Evolutionary conservation across 2,113 vertebrate genomes (phyloP).

Genomic region (Sceloporus undulatus): DNA sequence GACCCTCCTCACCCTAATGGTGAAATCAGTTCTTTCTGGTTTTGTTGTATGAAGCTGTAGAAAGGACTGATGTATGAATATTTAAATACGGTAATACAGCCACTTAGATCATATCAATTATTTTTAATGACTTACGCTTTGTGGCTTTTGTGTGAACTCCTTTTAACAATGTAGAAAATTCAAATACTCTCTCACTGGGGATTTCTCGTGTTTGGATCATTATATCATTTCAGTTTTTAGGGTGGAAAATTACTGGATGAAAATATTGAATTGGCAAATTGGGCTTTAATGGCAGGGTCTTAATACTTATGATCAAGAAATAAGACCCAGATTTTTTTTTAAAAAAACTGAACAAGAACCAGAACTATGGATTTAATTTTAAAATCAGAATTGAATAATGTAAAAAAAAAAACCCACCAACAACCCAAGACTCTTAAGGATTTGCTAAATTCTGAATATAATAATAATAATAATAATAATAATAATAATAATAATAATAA

Average conservation of each 20-base stretch:
- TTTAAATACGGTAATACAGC: slow-evolving; percentile 15
- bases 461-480: no score
- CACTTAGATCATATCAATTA: slow-evolving; percentile 13
- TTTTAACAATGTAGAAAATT: slow-evolving; percentile 18
- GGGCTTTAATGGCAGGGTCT: not conserved
- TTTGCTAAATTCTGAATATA: no score
- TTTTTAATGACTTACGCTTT: not conserved
- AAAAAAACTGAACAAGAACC: not conserved
- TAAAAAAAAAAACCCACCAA: not conserved
- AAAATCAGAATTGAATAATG: not conserved
- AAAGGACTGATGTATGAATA: slow-evolving; percentile 13
- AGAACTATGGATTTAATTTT: not conserved
- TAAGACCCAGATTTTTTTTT: not conserved
- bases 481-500: no score
- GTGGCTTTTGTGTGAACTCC: slow-evolving; percentile 12
- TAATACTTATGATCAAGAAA: not conserved
- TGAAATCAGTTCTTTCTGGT: not conserved
- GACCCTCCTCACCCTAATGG: not conserved
- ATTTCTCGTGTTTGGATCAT: not conserved
- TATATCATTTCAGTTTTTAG: slow-evolving; percentile 10
- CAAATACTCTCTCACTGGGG: not conserved
- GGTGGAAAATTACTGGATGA: not conserved
- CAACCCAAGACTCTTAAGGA: not conserved
- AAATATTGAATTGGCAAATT: slow-evolving; percentile 22
- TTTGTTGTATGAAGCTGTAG: not conserved